Conservation (phyloP, 2,888 invertebrate genomes). For the Epinotia demarniana region DNA sequence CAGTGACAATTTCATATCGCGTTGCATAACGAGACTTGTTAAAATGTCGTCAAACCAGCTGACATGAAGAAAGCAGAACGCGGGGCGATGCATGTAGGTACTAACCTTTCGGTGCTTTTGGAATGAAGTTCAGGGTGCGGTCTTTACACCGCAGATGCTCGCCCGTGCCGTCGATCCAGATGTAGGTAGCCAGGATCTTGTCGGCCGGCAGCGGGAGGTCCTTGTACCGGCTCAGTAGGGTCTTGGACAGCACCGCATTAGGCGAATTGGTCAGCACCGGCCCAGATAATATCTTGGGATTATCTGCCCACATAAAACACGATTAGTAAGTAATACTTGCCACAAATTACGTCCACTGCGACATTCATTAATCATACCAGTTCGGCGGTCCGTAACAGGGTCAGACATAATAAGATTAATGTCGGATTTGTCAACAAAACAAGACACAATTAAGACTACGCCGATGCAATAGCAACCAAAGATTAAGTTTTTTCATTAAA, state of each 20-base stretch:
- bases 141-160: conserved; percentile 95
- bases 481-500: background rate
- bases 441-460: background rate
- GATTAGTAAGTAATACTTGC: conserved; percentile 4
- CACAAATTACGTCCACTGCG: conserved; percentile 15
- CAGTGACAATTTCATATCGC: background rate
- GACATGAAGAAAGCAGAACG: conserved; percentile 21
- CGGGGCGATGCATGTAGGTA: conserved; percentile 20
- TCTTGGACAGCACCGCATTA: conserved; percentile 92
- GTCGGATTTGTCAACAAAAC: background rate
- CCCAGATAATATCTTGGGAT: conserved; percentile 79
- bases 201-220: conserved; percentile 91
- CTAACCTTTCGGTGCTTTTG: conserved; percentile 90
- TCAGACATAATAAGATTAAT: conserved; percentile 47
- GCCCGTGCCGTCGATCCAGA: conserved; percentile 98
- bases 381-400: conserved; percentile 53
- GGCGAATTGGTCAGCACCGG: conserved; percentile 88
- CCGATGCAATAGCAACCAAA: background rate
- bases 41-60: conserved; percentile 29
- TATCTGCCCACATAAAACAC: conserved; percentile 61
- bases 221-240: conserved; percentile 89
- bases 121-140: conserved; percentile 92
- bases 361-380: conserved; percentile 50
- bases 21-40: conserved; percentile 27
- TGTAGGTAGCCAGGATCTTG: conserved; percentile 93